Evolutionary conservation across 2,888 invertebrate species (phyloP).

Genomic region (Trilocha varians): DNA sequence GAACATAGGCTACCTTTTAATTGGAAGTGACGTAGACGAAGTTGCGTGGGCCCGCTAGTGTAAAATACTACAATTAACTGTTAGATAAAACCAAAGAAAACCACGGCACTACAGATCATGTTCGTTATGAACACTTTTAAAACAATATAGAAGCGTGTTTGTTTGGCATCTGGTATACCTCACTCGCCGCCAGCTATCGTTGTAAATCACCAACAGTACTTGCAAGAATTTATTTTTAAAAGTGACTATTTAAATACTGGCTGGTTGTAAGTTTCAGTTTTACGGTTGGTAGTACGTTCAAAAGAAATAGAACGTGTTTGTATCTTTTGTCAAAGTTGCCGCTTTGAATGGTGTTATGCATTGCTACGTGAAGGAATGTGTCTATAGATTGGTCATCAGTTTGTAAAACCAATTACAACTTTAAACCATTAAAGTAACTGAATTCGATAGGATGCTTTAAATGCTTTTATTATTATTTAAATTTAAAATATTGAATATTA

Average conservation of each 20-base stretch:
- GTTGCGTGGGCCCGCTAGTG: no score
- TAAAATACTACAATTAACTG: no score
- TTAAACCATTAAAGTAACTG: no score
- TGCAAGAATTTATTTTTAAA: conserved; percentile 45
- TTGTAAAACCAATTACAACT: not conserved
- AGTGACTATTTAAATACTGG: conserved; percentile 13
- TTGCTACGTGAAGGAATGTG: not conserved
- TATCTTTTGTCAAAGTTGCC: not conserved
- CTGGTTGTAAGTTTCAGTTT: no score
- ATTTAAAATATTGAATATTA: no score
- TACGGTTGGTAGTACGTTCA: no score
- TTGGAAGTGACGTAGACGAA: no score
- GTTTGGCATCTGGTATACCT: conserved; percentile 44
- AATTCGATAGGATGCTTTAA: no score
- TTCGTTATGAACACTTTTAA: conserved; percentile 7
- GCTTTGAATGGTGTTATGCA: not conserved
- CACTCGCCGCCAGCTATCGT: conserved; percentile 48
- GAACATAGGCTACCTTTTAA: no score
- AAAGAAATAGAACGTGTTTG: not conserved
- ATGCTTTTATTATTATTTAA: no score
- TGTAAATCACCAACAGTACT: conserved; percentile 50
- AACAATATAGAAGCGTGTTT: conserved; percentile 21
- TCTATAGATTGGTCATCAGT: not conserved
- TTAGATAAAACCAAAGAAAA: no score
- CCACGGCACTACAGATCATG: not conserved